phyloP scores from a whole-genome alignment of 2,113 vertebrate species.

The Glaucidium brasilianum region DNA sequence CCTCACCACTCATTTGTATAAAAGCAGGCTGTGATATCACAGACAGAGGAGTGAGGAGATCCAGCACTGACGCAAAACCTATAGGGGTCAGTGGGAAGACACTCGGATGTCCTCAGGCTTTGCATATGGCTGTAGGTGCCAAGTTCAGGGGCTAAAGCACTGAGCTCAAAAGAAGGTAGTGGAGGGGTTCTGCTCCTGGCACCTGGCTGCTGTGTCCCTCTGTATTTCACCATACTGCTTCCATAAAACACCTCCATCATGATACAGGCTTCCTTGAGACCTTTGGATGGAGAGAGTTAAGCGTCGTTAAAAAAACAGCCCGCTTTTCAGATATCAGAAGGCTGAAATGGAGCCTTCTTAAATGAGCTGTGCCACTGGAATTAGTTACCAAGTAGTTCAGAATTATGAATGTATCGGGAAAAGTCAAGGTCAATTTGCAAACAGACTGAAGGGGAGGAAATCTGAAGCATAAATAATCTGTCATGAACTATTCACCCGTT shows the following conservation, averaged over 20 bases:
- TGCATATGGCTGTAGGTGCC: not conserved
- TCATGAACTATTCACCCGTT: not conserved
- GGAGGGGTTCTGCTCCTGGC: not conserved
- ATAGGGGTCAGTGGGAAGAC: not conserved
- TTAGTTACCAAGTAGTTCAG: not conserved
- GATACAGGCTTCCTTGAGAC: not conserved
- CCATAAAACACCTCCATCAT: not conserved
- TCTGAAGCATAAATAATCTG: not conserved
- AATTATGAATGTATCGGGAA: not conserved
- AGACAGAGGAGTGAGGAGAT: not conserved
- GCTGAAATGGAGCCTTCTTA: not conserved
- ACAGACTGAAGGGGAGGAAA: not conserved
- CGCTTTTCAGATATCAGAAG: not conserved
- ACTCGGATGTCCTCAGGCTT: not conserved
- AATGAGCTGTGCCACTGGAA: not conserved
- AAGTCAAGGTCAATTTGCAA: constrained; percentile 20
- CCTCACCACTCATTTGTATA: not conserved
- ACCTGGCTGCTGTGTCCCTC: not conserved
- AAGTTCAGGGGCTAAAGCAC: not conserved
- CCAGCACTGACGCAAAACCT: not conserved
- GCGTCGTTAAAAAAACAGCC: not conserved
- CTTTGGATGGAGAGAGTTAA: not conserved
- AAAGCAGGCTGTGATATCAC: not conserved
- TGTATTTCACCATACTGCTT: not conserved
- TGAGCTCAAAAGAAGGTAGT: not conserved